phyloP scores from a whole-genome alignment of 2,888 invertebrate species.

The Anaspis maculata region DNA sequence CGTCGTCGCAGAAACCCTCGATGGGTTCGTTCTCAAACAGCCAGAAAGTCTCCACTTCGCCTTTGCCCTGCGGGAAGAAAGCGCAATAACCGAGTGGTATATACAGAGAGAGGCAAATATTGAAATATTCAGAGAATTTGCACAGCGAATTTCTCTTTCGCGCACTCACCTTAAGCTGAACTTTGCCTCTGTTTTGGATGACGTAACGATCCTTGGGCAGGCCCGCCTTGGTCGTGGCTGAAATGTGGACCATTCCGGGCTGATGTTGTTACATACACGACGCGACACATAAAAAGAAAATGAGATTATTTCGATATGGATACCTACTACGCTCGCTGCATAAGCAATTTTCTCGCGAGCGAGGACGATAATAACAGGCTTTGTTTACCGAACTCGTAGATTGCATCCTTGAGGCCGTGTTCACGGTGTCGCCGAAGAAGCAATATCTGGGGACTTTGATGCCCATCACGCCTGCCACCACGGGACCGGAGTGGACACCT shows the following conservation, averaged over 20 bases:
- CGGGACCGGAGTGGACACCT: constrained; percentile 78
- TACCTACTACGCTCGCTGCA: too few species aligned
- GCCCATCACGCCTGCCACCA: constrained; percentile 80
- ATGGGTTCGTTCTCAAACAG: constrained; percentile 44
- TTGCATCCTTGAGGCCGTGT: constrained; percentile 85
- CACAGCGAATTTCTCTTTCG: too few species aligned
- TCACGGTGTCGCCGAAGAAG: constrained; percentile 82
- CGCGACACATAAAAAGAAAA: too few species aligned
- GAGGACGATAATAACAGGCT: neutral
- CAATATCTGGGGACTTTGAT: constrained; percentile 76
- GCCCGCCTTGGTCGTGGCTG: constrained; percentile 58
- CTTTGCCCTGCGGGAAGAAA: constrained; percentile 59
- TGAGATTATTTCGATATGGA: constrained; percentile 2
- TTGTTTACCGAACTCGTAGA: constrained; percentile 49
- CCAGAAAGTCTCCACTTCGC: constrained; percentile 54
- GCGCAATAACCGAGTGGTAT: constrained; percentile 3
- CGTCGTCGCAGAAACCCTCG: neutral
- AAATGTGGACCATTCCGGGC: constrained; percentile 67
- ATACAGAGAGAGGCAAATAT: constrained; percentile 4
- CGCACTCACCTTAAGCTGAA: constrained; percentile 63
- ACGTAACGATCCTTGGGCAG: constrained; percentile 58
- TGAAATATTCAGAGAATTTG: neutral
- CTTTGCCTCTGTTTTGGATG: constrained; percentile 60
- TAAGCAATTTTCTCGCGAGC: neutral
- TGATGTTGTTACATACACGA: too few species aligned